phyloP scores from a whole-genome alignment of 2,888 invertebrate species.

The Desoria tigrina region DNA sequence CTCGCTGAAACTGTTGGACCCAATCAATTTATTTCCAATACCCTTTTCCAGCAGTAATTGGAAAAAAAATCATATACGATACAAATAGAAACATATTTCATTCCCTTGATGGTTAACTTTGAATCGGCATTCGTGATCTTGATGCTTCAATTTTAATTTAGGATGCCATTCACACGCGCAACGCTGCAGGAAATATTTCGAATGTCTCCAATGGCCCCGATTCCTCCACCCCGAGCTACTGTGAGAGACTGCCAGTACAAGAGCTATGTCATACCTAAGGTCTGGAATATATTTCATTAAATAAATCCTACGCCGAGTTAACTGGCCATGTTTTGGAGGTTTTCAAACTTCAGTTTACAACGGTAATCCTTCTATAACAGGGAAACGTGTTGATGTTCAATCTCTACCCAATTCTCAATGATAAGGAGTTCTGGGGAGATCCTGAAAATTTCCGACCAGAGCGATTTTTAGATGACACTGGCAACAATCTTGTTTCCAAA shows the following conservation, averaged over 20 bases:
- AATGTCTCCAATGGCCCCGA: background rate
- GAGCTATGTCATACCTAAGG: constrained; percentile 10
- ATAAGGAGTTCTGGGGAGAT: background rate
- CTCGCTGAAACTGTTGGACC: no score
- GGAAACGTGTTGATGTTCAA: background rate
- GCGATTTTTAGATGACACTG: constrained; percentile 2
- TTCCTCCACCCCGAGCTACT: background rate
- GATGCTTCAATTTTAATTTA: no score
- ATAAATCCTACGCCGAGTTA: background rate
- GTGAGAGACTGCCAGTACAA: background rate
- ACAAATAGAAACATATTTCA: no score
- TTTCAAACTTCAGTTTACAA: no score
- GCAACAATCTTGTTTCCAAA: background rate
- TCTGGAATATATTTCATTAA: background rate
- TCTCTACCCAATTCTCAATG: background rate
- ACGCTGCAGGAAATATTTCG: constrained; percentile 8
- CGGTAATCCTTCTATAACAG: background rate
- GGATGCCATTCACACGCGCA: background rate
- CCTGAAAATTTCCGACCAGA: constrained; percentile 8
- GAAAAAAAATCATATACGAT: no score
- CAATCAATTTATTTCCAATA: no score
- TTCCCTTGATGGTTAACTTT: no score
- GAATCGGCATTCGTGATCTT: no score
- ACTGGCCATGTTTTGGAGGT: no score
- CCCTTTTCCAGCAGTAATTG: no score